Conservation (phyloP, 2,888 invertebrate species). For the Drosophila planitibia region DNA sequence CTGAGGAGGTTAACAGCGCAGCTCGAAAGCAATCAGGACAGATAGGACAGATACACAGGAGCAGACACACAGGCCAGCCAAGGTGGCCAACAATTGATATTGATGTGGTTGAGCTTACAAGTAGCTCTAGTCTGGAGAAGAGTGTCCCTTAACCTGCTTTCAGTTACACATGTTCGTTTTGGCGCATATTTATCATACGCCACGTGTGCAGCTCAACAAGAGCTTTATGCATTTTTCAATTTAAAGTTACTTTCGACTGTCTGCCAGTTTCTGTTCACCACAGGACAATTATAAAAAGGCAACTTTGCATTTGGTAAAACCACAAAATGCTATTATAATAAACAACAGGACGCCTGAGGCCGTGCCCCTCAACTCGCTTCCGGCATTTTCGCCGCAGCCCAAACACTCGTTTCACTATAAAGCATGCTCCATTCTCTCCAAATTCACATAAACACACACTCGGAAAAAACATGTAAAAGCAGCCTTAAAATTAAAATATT, state of each 20-base stretch:
- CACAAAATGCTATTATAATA: conserved; percentile 79
- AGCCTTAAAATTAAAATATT: not conserved
- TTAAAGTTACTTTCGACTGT: conserved; percentile 33
- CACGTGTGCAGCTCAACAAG: conserved; percentile 44
- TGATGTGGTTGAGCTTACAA: conserved; percentile 57
- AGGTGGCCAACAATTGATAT: conserved; percentile 66
- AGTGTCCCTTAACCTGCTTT: conserved; percentile 2
- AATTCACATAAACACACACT: not conserved
- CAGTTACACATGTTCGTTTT: not conserved
- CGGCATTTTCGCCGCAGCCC: conserved; percentile 40
- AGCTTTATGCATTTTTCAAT: conserved; percentile 24
- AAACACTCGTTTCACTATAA: conserved; percentile 8
- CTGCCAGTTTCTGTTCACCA: conserved; percentile 19
- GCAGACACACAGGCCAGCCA: not conserved
- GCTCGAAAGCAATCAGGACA: conserved; percentile 13
- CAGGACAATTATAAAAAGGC: conserved; percentile 68
- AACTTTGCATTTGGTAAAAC: conserved; percentile 53
- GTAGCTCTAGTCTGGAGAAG: conserved; percentile 29
- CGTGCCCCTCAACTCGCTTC: conserved; percentile 59
- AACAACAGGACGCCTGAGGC: conserved; percentile 56
- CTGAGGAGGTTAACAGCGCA: conserved; percentile 21
- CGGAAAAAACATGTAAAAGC: not conserved
- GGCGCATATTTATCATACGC: conserved; percentile 61
- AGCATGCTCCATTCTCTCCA: conserved; percentile 1
- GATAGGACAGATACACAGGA: conserved; percentile 3